phyloP scores from a whole-genome alignment of 2,113 vertebrate species.

The Takifugu flavidus region DNA sequence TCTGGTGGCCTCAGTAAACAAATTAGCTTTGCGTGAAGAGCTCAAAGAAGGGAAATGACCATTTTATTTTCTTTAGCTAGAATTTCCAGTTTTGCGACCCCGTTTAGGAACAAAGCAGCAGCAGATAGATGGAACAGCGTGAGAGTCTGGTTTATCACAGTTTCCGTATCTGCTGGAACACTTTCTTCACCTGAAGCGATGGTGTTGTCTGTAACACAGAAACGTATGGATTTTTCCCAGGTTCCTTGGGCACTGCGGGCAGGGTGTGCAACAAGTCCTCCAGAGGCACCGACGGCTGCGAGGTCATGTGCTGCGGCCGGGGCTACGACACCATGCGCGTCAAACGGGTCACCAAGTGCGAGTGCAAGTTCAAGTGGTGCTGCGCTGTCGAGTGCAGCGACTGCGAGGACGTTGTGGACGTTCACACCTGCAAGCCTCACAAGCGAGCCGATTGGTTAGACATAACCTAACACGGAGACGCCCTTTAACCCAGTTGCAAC shows the following conservation, averaged over 20 bases:
- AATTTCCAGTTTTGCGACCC: neutral
- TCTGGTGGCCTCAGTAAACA: neutral
- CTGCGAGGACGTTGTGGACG: conserved; percentile 90
- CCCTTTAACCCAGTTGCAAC: neutral
- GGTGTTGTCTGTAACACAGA: neutral
- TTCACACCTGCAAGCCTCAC: conserved; percentile 96
- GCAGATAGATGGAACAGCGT: no score
- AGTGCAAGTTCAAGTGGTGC: conserved; percentile 99
- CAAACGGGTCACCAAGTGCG: conserved; percentile 90
- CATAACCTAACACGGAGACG: conserved; percentile 76
- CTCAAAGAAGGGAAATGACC: no score
- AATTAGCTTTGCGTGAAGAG: no score
- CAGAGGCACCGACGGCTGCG: conserved; percentile 88
- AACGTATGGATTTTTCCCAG: conserved; percentile 59
- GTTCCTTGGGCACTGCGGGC: conserved; percentile 92
- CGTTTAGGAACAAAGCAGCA: no score
- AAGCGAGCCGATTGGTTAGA: conserved; percentile 91
- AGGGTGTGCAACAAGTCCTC: conserved; percentile 91
- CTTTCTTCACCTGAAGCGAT: no score
- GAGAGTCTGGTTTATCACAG: no score
- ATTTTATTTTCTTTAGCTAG: no score
- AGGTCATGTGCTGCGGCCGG: conserved; percentile 98
- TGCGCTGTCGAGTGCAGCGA: conserved; percentile 93
- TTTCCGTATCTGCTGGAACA: no score
- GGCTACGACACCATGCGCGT: conserved; percentile 97